A percentile compares a stretch with the other conserved stretches of the same genome.
These are phyloP conservation scores for Macrophya annulata DNA, from an alignment of 2,888 invertebrate genomes.

Conservation along the genomic window DNA sequence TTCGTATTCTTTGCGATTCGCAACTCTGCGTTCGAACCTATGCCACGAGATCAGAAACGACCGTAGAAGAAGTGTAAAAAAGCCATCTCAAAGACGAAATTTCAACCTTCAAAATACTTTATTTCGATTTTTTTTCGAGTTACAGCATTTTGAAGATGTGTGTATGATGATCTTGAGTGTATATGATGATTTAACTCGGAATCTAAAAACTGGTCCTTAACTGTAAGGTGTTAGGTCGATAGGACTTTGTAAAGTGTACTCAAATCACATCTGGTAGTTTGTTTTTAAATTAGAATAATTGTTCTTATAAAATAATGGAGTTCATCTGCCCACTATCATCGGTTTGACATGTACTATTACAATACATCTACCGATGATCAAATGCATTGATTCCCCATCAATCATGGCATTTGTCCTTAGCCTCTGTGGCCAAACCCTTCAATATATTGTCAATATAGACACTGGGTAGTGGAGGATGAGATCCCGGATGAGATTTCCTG, in stretches of 20 bases:
- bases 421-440: background rate
- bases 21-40: too few relatives aligned
- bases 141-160: too few relatives aligned
- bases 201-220: background rate
- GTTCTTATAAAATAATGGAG: background rate
- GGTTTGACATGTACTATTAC: background rate
- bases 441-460: slow-evolving; percentile 43
- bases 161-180: too few relatives aligned
- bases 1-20: too few relatives aligned
- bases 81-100: too few relatives aligned
- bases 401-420: background rate
- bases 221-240: background rate
- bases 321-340: background rate
- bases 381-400: background rate
- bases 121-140: too few relatives aligned
- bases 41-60: too few relatives aligned
- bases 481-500: slow-evolving; percentile 51
- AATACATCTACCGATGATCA: background rate
- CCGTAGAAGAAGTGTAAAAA: too few relatives aligned
- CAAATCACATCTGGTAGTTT: background rate
- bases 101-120: too few relatives aligned
- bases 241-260: background rate
- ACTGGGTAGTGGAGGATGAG: slow-evolving; percentile 45
- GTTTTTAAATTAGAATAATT: background rate
- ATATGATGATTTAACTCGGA: slow-evolving; percentile 8